Conservation (phyloP, 2,113 vertebrate genomes). For the Gallinago jamesoni region DNA sequence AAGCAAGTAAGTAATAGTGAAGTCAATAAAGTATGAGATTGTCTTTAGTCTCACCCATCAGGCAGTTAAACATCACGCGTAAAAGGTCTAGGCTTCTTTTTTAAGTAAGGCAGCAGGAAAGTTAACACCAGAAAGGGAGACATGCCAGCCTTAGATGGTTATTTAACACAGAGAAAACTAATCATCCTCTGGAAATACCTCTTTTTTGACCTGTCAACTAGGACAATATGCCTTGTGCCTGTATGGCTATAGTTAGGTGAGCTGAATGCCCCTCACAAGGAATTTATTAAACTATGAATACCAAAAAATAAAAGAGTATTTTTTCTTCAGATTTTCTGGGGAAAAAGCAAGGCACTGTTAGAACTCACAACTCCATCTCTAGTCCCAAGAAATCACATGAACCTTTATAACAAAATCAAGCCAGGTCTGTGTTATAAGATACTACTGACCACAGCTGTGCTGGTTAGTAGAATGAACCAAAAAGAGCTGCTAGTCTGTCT, state of each 20-base stretch:
- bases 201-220: background rate
- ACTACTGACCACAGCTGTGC: background rate
- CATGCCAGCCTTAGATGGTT: background rate
- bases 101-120: background rate
- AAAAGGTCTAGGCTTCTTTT: background rate
- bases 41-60: background rate
- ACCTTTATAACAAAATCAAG: background rate
- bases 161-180: background rate
- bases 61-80: background rate
- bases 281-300: background rate
- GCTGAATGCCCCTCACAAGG: background rate
- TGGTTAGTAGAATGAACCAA: background rate
- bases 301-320: background rate
- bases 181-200: background rate
- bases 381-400: background rate
- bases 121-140: background rate
- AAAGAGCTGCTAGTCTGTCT: background rate
- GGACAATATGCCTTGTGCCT: rapidly evolving
- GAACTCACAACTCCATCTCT: background rate
- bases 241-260: background rate
- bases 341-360: background rate
- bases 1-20: background rate
- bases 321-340: background rate
- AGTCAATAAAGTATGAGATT: background rate
- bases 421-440: background rate